Base-by-base conservation (phyloP, 37 sponge, comb jelly and placozoan genomes). In the Ephydatia muelleri region DNA sequence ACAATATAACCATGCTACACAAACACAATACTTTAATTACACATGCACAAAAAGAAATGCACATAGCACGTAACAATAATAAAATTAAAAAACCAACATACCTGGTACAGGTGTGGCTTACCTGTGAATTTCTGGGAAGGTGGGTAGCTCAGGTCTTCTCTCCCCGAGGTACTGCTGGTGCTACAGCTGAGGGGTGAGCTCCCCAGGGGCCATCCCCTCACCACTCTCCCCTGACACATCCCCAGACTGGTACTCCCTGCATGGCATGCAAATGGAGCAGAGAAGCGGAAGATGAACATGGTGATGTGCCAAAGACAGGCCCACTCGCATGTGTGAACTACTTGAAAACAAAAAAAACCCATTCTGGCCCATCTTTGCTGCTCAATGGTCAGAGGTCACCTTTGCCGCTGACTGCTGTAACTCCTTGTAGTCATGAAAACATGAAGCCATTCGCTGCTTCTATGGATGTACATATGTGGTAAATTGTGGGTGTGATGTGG, bases 161-260 rank as follows among this genome's bases (percentile, higher is more conserved):
- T 94, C 94, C 32, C 93, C 85, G 19, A 89, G 81, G 69, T 87
- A 91, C 77, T 92, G 92, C 68, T 88, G 86, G 73, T 95, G 92
- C 64, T 92, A 92, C 65, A 92, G 87, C 33, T 88, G 87, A 8
- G 88, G 89, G 16, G 90, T 90, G 38, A 85, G 76, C 23, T 87
- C 88, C 70, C 66, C 74, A 23, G 88, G 82, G 23, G 90, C 47
- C 27, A 64, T 68, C 34, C 86, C 78, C 36, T 85, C 90, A 35
- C 70, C 81, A 19, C 82, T 86, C 38, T 85, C 87, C 28, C 75
- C 40, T 5, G 77, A 69, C 1, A 38, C 43, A 26, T 82, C 91
- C 5, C 76, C 66, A 65, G 37, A 21, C 23, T 21, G 70, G 48
- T 67, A 81, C 36, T 87, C 92, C 72, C 88, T 84, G 66, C 0